Conservation (phyloP, 2,888 invertebrate genomes). For the Cinara cedri region DNA sequence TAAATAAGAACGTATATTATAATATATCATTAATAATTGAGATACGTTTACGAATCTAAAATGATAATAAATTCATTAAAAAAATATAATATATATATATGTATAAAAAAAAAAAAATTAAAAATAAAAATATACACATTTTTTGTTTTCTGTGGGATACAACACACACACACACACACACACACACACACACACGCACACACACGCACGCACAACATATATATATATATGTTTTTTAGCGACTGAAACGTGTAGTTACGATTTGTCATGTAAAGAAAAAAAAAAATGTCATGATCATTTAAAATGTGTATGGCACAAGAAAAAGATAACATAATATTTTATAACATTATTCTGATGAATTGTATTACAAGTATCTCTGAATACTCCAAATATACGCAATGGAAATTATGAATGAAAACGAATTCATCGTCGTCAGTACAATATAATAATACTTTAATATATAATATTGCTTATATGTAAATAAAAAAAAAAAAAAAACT, state of each 20-base stretch:
- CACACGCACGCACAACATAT: no score
- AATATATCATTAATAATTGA: slow-evolving; percentile 24
- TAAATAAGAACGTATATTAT: no score
- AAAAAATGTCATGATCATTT: slow-evolving; percentile 33
- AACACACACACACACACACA: no score
- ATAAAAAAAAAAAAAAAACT: neutral
- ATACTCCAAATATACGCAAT: neutral
- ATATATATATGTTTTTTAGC: neutral
- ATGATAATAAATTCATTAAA: neutral
- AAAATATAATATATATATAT: neutral
- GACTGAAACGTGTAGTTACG: neutral
- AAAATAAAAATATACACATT: no score
- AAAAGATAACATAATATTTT: slow-evolving; percentile 28
- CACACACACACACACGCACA: no score
- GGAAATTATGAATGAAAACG: no score
- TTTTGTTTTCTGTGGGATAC: no score
- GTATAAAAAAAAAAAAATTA: no score
- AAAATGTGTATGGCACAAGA: slow-evolving; percentile 48
- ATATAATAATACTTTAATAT: no score
- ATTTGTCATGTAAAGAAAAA: slow-evolving; percentile 36
- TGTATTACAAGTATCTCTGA: slow-evolving; percentile 13
- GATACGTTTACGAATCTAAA: slow-evolving; percentile 4
- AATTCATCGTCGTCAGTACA: no score
- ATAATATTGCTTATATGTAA: no score
- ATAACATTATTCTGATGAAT: slow-evolving; percentile 3